phyloP scores from a whole-genome alignment of 1,140 invertebrate genomes.

The Trypoxylus dichotomus region DNA sequence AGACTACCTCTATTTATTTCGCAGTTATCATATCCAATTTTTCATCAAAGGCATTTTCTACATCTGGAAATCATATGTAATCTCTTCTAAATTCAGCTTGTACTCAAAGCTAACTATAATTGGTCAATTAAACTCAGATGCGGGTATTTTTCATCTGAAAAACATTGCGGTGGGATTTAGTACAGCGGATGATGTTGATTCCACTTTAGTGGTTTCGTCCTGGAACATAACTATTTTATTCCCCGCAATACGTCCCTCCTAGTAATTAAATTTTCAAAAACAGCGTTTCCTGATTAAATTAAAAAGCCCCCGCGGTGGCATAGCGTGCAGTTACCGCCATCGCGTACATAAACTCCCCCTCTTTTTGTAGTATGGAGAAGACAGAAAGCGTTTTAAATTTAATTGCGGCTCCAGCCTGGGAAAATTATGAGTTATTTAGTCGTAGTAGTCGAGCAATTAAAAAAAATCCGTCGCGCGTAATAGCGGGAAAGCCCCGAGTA shows the following conservation, averaged over 20 bases:
- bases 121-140: background rate
- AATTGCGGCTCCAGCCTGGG: background rate
- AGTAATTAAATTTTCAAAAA: slow-evolving; percentile 1
- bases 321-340: background rate
- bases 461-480: background rate
- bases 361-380: background rate
- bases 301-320: background rate
- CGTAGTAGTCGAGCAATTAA: background rate
- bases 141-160: background rate
- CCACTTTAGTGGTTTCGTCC: background rate
- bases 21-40: too few species aligned
- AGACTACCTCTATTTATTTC: too few species aligned
- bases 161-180: background rate
- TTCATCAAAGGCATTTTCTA: too few species aligned
- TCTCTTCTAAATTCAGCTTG: too few species aligned
- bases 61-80: too few species aligned
- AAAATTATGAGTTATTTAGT: background rate
- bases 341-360: background rate
- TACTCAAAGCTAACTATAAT: background rate
- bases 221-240: background rate
- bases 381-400: slow-evolving; percentile 4
- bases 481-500: background rate
- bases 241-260: background rate
- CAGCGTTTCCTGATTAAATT: slow-evolving; percentile 3
- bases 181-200: background rate